phyloP scores from a whole-genome alignment of 1,140 invertebrate genomes.

The Mylabris phalerata region DNA sequence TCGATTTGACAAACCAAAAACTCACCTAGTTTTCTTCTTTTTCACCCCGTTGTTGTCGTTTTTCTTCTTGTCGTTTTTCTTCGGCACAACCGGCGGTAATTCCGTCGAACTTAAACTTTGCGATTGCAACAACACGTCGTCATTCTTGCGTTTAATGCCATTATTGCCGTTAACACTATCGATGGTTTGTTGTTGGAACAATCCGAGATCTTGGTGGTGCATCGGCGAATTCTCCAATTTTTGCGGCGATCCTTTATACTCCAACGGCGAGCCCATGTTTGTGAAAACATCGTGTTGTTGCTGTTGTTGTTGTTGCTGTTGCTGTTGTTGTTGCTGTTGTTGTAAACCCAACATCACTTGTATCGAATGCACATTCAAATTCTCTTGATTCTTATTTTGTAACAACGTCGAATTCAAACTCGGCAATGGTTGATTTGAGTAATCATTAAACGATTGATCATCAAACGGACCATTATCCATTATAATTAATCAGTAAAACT shows the following conservation, averaged over 20 bases:
- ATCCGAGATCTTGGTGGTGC: constrained; percentile 38
- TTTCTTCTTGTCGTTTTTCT: constrained; percentile 77
- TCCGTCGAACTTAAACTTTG: constrained; percentile 37
- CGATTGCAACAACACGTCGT: constrained; percentile 48
- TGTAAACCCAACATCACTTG: constrained; percentile 68
- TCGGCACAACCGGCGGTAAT: constrained; percentile 40
- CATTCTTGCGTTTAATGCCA: constrained; percentile 47
- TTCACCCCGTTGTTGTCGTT: constrained; percentile 80
- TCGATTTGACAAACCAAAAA: background rate
- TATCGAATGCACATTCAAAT: constrained; percentile 53
- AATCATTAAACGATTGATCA: constrained; percentile 68
- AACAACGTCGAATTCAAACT: constrained; percentile 42
- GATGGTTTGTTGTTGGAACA: constrained; percentile 37
- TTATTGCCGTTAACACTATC: constrained; percentile 41
- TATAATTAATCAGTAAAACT: constrained; percentile 31
- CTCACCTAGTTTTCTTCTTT: constrained; percentile 88
- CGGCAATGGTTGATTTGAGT: constrained; percentile 52
- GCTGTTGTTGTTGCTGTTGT: constrained; percentile 25
- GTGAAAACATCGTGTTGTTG: constrained; percentile 42
- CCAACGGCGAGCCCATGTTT: constrained; percentile 37
- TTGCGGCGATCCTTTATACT: constrained; percentile 37
- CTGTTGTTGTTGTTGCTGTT: constrained; percentile 30
- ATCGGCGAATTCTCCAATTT: constrained; percentile 37
- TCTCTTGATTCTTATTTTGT: constrained; percentile 39
- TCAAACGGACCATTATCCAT: constrained; percentile 71